Evolutionary conservation across 2,797 vertebrate species (phyloP).

Genomic region (Dromococcyx pavoninus): DNA sequence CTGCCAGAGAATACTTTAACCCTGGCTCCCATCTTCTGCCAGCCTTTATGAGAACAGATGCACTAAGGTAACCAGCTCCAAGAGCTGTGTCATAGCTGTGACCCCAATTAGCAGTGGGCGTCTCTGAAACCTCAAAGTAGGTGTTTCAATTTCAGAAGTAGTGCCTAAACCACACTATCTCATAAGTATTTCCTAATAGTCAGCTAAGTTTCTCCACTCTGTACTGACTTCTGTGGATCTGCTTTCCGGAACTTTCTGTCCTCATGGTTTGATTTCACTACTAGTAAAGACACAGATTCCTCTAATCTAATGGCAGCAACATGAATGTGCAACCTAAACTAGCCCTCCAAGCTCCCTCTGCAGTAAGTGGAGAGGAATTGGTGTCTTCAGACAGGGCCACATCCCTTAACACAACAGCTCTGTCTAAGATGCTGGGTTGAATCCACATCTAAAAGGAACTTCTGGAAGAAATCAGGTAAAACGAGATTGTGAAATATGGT

Average conservation of each 20-base stretch:
- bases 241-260: conserved; percentile 5
- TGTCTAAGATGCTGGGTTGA: not conserved
- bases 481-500: not conserved
- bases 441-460: not conserved
- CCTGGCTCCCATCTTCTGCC: not conserved
- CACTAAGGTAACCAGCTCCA: not conserved
- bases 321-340: not conserved
- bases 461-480: not conserved
- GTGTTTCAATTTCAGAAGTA: not conserved
- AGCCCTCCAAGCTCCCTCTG: not conserved
- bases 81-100: not conserved
- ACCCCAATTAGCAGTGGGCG: not conserved
- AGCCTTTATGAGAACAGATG: not conserved
- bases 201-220: conserved; percentile 18
- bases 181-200: not conserved
- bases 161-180: not conserved
- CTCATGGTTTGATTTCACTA: not conserved
- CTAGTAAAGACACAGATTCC: not conserved
- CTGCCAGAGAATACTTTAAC: not conserved
- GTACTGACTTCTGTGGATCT: not conserved
- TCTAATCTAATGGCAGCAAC: not conserved
- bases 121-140: not conserved
- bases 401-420: not conserved
- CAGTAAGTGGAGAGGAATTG: not conserved
- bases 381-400: not conserved